A percentile compares a stretch with the other conserved stretches of the same genome.
Evolutionary conservation across 2,113 vertebrate species (phyloP).

Genomic region (Empidonax traillii): DNA sequence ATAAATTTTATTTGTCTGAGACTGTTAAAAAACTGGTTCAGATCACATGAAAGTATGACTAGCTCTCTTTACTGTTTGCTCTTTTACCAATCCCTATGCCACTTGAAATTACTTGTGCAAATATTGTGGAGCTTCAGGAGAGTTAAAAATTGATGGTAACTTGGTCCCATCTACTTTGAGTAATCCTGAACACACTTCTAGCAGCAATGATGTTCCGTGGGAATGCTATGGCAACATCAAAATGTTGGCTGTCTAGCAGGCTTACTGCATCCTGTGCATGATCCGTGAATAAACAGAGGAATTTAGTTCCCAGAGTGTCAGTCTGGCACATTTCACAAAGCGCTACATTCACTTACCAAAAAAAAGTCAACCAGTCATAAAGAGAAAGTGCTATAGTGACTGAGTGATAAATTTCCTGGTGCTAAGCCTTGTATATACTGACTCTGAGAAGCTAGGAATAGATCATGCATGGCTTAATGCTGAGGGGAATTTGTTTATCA

Average conservation of each 20-base stretch:
- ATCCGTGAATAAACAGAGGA: slow-evolving; percentile 55
- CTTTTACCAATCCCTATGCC: not conserved
- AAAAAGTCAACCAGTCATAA: slow-evolving; percentile 1
- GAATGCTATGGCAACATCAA: slow-evolving; percentile 60
- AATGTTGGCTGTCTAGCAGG: slow-evolving; percentile 45
- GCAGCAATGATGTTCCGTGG: not conserved
- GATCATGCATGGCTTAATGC: not conserved
- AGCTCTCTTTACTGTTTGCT: not conserved
- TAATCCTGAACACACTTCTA: slow-evolving; percentile 11
- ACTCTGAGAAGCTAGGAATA: not conserved
- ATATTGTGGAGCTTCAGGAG: not conserved
- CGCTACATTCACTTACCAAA: not conserved
- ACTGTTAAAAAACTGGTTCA: not conserved
- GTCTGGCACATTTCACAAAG: slow-evolving; percentile 61
- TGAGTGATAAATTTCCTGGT: slow-evolving; percentile 7
- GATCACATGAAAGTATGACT: not conserved
- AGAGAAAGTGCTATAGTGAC: not conserved
- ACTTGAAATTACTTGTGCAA: not conserved
- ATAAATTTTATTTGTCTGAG: not conserved
- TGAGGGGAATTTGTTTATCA: not conserved
- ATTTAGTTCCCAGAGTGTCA: slow-evolving; percentile 45
- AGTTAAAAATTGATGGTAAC: not conserved
- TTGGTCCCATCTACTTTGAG: not conserved
- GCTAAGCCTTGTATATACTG: not conserved
- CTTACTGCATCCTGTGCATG: slow-evolving; percentile 54